Evolutionary conservation across 2,113 vertebrate species (phyloP).

Genomic region (Picathartes gymnocephalus): DNA sequence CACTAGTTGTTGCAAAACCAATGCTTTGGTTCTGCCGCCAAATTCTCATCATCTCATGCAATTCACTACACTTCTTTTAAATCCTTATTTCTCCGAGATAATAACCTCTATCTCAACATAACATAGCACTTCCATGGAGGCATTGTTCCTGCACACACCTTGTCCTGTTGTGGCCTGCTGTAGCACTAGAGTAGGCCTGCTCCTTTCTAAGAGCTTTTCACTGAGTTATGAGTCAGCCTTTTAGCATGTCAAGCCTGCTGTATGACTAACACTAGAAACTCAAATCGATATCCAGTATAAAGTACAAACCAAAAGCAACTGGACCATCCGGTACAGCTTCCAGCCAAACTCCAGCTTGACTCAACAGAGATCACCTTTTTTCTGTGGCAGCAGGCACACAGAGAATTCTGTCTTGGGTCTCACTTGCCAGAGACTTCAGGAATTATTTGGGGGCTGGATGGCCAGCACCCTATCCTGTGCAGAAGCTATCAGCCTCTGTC

Average conservation of each 20-base stretch:
- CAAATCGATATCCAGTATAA: not conserved
- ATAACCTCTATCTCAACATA: not conserved
- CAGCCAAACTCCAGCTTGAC: not conserved
- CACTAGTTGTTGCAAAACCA: not conserved
- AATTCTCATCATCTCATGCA: not conserved
- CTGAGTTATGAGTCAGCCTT: not conserved
- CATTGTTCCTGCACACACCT: not conserved
- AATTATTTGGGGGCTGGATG: not conserved
- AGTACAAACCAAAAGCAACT: not conserved
- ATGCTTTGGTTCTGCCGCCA: not conserved
- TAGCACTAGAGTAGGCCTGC: not conserved
- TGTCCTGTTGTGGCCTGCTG: not conserved
- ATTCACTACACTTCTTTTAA: not conserved
- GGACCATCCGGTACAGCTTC: not conserved
- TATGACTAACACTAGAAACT: not conserved
- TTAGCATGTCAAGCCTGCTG: not conserved
- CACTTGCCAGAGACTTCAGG: not conserved
- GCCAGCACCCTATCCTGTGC: not conserved
- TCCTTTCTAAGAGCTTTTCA: not conserved
- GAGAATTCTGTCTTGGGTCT: not conserved
- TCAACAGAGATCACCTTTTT: too few species aligned
- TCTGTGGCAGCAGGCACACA: rapidly evolving
- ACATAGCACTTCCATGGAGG: not conserved
- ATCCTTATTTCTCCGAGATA: not conserved
- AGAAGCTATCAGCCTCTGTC: not conserved